Conservation (phyloP, 2,113 vertebrate species). For the Todiramphus chloris region DNA sequence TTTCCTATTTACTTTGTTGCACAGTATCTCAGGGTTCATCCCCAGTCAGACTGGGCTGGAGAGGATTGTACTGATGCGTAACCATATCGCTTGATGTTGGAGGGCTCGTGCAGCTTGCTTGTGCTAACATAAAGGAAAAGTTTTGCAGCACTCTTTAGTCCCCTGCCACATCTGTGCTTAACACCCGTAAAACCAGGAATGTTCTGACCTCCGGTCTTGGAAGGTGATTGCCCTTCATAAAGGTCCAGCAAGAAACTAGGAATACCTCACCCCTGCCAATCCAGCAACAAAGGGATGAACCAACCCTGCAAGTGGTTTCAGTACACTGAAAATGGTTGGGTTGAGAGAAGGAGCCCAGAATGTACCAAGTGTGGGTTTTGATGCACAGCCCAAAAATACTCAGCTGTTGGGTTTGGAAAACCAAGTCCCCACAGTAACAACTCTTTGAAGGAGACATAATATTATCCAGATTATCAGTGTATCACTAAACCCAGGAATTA, state of each 20-base stretch:
- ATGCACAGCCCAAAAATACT: background rate
- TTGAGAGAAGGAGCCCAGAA: background rate
- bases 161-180: background rate
- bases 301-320: background rate
- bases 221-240: background rate
- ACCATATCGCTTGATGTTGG: background rate
- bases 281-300: background rate
- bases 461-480: background rate
- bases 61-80: accelerated
- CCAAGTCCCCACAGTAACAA: background rate
- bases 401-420: background rate
- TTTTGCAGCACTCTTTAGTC: background rate
- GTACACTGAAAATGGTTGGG: background rate
- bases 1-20: background rate
- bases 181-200: background rate
- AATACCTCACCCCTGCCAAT: background rate
- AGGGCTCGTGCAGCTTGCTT: background rate
- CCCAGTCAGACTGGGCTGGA: background rate
- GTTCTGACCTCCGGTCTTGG: background rate
- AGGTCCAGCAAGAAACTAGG: background rate
- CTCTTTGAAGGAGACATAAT: background rate
- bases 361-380: background rate
- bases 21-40: background rate
- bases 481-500: background rate
- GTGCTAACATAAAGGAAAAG: background rate